Evolutionary conservation across 2,113 vertebrate species (phyloP).

Genomic region (Triplophysa tibetana): DNA sequence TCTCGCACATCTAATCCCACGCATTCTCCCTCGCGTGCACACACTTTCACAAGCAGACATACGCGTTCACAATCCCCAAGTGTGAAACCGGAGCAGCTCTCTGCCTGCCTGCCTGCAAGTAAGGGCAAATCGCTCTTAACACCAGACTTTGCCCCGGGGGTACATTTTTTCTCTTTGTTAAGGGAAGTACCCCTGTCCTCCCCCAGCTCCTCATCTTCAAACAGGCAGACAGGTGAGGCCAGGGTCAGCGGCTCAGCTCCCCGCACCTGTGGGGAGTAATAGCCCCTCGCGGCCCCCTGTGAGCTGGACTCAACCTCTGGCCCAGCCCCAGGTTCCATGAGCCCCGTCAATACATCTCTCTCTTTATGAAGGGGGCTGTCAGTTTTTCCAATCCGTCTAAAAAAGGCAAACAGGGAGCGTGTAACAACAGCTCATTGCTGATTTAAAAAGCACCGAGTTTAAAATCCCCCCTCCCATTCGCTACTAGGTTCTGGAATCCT

Average conservation of each 20-base stretch:
- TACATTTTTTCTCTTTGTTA: constrained; percentile 67
- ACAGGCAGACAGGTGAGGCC: constrained; percentile 57
- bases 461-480: constrained; percentile 8
- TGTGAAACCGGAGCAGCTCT: constrained; percentile 69
- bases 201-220: constrained; percentile 43
- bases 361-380: constrained; percentile 36
- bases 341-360: constrained; percentile 53
- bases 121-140: constrained; percentile 65
- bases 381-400: constrained; percentile 15
- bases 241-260: constrained; percentile 48
- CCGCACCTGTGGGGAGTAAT: constrained; percentile 45
- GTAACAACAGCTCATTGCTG: constrained; percentile 49
- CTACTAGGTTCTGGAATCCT: constrained; percentile 34
- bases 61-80: constrained; percentile 57
- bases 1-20: constrained; percentile 28
- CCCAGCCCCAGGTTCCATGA: constrained; percentile 56
- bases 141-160: constrained; percentile 60
- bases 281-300: constrained; percentile 26
- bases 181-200: constrained; percentile 57
- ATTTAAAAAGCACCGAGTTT: constrained; percentile 36
- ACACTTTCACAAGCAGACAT: neutral
- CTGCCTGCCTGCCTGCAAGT: constrained; percentile 58
- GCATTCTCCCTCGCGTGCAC: neutral
- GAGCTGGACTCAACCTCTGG: constrained; percentile 56
- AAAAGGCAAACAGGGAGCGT: constrained; percentile 6